Base-by-base conservation (phyloP, 2,797 vertebrate species). In the Anniella stebbinsi region DNA sequence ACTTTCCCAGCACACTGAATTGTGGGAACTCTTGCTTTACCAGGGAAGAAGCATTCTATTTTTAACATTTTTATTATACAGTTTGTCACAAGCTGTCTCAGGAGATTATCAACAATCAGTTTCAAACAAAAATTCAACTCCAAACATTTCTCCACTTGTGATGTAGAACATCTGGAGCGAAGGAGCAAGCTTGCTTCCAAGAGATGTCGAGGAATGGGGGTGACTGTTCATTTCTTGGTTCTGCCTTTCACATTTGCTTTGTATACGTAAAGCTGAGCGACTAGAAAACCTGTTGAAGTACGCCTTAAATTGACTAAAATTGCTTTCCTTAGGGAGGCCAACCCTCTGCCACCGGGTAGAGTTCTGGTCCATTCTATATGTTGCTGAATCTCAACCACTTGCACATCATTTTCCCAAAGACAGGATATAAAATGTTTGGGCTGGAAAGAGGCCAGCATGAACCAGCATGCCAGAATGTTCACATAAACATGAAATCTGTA, bases 1-100 rank as follows among this genome's bases (percentile, higher is more conserved):
- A 98, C 97, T 97, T 99, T 99, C 99, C 98, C 99, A 99, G 98
- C 98, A 98, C 96, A 92, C 93, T 95, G 97, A 97, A 97, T 97
- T 98, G 98, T 99, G 99, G 98, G 99, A 99, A 99, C 98, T 95
- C 84, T 96, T 95, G 96, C 96, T 97, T 97, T 97, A 97, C 97
- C 97, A 97, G 96, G 97, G 97, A 98, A 98, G 97, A 97, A 97
- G 96, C 96, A 85, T 90, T 95, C 98, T 99, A 99, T 99, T 99
- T 99, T 98, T 98, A 98, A 98, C 97, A 88, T 97, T 98, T 97
- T 97, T 98, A 97, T 98, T 97, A 97, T 97, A 98, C 98, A 97
- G 96, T 98, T 98, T 98, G 97, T 98, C 97, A 98, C 95, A 96
- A 96, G 97, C 97, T 92, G 97, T 98, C 98, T 98, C 95, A 78